Percentiles rank a stretch among this genome's conserved stretches.
Conservation (phyloP, 2,113 vertebrate species). For the Nansenia antarctica region DNA sequence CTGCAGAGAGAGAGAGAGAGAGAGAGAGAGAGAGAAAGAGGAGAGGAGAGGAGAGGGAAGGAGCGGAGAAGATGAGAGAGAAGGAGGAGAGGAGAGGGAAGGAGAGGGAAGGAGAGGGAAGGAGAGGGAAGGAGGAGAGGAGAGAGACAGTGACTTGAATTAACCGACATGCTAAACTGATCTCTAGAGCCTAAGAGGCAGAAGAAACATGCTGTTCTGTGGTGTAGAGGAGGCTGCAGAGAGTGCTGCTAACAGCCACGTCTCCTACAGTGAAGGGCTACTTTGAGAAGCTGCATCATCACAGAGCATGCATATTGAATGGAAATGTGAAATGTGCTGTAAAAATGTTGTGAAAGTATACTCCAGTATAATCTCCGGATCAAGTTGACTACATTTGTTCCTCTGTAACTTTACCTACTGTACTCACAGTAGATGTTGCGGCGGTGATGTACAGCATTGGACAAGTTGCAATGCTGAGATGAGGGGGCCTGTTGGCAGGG, state of each 20-base stretch:
- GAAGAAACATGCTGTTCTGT: slow-evolving; percentile 7
- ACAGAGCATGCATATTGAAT: too few relatives aligned
- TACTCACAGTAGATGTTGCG: too few relatives aligned
- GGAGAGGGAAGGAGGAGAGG: neutral
- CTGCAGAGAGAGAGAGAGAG: slow-evolving; percentile 1
- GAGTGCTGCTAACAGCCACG: neutral
- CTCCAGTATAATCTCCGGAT: too few relatives aligned
- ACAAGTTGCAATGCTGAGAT: neutral
- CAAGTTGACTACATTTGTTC: neutral
- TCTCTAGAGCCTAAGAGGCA: slow-evolving; percentile 14
- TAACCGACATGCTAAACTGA: slow-evolving; percentile 36
- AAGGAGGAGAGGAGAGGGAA: neutral
- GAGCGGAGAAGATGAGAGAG: slow-evolving; percentile 4
- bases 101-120: neutral
- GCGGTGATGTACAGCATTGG: too few relatives aligned
- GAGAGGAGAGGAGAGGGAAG: neutral
- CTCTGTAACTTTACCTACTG: neutral
- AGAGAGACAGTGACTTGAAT: too few relatives aligned
- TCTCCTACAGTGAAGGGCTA: too few relatives aligned
- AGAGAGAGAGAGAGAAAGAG: neutral
- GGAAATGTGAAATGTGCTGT: too few relatives aligned
- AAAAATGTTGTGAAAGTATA: too few relatives aligned
- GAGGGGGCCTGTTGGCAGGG: neutral
- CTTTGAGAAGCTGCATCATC: too few relatives aligned
- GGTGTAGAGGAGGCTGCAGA: neutral